These are phyloP conservation scores for Drosophila melanosoma DNA, from an alignment of 2,888 invertebrate species.

Conservation along the genomic window DNA sequence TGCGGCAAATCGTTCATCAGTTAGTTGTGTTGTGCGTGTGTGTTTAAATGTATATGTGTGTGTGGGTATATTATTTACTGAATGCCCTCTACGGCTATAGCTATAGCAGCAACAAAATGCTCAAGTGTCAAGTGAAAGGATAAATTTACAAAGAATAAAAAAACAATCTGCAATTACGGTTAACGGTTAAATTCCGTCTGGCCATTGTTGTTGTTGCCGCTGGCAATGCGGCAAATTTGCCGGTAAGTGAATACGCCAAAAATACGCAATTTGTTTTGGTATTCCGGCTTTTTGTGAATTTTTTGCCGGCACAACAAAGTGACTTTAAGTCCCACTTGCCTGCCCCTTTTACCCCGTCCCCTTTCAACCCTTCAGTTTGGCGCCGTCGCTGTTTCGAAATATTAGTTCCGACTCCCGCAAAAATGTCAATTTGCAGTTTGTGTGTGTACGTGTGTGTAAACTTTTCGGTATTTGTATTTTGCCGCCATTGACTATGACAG, in stretches of 20 bases:
- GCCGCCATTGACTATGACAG: conserved; percentile 16
- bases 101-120: conserved; percentile 29
- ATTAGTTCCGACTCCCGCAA: conserved; percentile 38
- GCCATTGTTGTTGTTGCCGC: conserved; percentile 23
- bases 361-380: conserved; percentile 38
- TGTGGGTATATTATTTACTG: conserved; percentile 24
- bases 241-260: conserved; percentile 54
- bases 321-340: conserved; percentile 26
- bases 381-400: conserved; percentile 57
- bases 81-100: conserved; percentile 14
- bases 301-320: conserved; percentile 73
- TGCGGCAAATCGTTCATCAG: conserved; percentile 32
- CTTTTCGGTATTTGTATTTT: conserved; percentile 31
- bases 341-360: background rate
- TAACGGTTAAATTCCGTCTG: conserved; percentile 15
- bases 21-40: conserved; percentile 34
- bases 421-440: conserved; percentile 24
- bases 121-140: conserved; percentile 28
- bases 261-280: conserved; percentile 50
- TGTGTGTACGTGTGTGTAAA: conserved; percentile 10
- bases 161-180: conserved; percentile 9
- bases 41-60: conserved; percentile 21
- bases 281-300: conserved; percentile 46
- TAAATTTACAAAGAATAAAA: conserved; percentile 8
- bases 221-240: conserved; percentile 52